phyloP scores from a whole-genome alignment of 53 echinoderm and acorn worm genomes.

The Zoroaster sp. region DNA sequence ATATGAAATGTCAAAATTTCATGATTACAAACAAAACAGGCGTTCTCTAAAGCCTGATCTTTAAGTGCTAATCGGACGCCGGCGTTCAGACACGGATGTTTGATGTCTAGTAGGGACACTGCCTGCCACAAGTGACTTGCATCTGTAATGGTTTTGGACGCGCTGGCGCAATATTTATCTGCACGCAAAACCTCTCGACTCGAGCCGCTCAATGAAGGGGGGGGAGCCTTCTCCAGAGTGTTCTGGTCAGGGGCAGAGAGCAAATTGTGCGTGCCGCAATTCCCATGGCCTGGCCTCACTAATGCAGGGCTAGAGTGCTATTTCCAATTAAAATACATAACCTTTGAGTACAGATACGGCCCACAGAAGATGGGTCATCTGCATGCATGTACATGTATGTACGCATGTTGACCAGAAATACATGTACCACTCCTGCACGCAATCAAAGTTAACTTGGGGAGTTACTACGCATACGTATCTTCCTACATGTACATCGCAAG shows the following conservation, averaged over 20 bases:
- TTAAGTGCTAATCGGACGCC: neutral
- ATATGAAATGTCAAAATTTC: no score
- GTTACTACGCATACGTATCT: no score
- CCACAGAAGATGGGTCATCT: neutral
- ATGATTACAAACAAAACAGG: neutral
- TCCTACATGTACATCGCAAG: no score
- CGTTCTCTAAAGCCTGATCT: neutral
- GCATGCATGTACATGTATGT: no score
- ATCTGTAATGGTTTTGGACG: constrained; percentile 21
- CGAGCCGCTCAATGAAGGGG: neutral
- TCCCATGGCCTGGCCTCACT: constrained; percentile 6
- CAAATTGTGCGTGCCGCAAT: constrained; percentile 48
- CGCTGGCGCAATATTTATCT: neutral
- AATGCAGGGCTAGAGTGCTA: constrained; percentile 10
- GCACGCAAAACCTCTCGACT: neutral
- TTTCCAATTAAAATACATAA: neutral
- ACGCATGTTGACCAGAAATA: neutral
- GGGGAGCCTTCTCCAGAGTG: neutral
- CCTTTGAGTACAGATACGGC: neutral
- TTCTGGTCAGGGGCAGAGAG: constrained; percentile 25
- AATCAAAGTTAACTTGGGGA: no score
- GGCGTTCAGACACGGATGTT: neutral
- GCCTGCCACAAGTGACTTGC: neutral
- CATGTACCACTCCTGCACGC: no score
- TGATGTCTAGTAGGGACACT: neutral